Percentiles rank a stretch among this genome's conserved stretches.
Evolutionary conservation across 2,113 vertebrate species (phyloP).

Genomic region (Elephantulus edwardii): DNA sequence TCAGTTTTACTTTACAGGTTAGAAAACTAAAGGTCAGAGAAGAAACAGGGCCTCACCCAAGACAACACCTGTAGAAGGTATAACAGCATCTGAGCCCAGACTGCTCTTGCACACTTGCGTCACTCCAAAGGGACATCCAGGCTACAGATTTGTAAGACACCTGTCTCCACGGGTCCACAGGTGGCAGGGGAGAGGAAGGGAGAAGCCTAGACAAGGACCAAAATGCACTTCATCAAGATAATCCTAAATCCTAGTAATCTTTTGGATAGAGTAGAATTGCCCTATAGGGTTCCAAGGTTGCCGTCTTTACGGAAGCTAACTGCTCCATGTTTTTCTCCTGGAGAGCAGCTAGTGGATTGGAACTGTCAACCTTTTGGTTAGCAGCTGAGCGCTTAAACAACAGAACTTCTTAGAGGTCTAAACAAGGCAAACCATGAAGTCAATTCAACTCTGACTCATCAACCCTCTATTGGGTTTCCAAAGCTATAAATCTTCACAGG

Average conservation of each 20-base stretch:
- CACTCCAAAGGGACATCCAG: neutral
- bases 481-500: neutral
- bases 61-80: neutral
- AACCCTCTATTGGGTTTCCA: too few relatives aligned
- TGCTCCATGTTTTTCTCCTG: too few relatives aligned
- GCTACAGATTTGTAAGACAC: neutral
- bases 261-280: neutral
- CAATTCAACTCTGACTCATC: too few relatives aligned
- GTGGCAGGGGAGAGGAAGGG: rapidly evolving
- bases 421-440: too few relatives aligned
- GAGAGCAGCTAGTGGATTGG: too few relatives aligned
- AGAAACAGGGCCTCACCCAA: neutral
- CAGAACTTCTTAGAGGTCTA: too few relatives aligned
- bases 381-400: too few relatives aligned
- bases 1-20: too few relatives aligned
- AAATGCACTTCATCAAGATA: neutral
- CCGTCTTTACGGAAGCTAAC: too few relatives aligned
- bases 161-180: neutral
- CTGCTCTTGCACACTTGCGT: neutral
- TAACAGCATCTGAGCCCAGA: neutral
- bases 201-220: neutral
- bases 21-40: neutral
- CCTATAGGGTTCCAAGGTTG: neutral
- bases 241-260: neutral
- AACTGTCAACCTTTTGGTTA: too few relatives aligned